Evolutionary conservation across 1,140 invertebrate species (phyloP).

Genomic region (Atta cephalotes): DNA sequence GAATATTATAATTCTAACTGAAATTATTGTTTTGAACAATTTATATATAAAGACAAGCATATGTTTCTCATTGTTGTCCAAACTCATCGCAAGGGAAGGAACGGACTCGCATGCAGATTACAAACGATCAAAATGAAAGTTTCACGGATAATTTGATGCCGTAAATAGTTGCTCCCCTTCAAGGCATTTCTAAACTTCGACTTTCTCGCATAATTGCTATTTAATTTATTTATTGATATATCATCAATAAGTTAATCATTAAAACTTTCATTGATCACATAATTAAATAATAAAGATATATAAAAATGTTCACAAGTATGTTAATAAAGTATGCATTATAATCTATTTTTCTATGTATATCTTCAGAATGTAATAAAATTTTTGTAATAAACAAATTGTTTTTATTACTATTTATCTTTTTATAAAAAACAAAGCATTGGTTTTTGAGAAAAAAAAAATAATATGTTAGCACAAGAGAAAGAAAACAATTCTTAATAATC

Average conservation of each 20-base stretch:
- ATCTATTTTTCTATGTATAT: neutral
- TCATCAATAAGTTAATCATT: neutral
- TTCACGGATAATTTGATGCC: neutral
- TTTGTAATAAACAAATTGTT: neutral
- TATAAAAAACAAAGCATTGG: too few species aligned
- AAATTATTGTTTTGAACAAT: neutral
- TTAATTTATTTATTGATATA: conserved; percentile 10
- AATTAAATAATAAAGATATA: neutral
- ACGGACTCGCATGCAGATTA: neutral
- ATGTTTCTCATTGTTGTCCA: conserved; percentile 7
- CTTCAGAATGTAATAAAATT: too few species aligned
- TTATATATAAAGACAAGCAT: conserved; percentile 30
- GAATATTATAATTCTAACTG: neutral
- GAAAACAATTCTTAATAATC: too few species aligned
- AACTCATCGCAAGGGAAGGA: neutral
- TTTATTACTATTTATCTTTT: neutral
- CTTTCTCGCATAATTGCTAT: neutral
- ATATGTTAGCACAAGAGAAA: too few species aligned
- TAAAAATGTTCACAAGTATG: neutral
- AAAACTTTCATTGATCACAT: neutral
- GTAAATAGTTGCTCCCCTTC: neutral
- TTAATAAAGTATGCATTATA: neutral
- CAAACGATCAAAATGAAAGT: neutral
- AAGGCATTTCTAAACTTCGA: conserved; percentile 2
- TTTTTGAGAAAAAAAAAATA: too few species aligned